Conservation (phyloP, 2,888 invertebrate species). For the Drosophila parthenogenetica region DNA sequence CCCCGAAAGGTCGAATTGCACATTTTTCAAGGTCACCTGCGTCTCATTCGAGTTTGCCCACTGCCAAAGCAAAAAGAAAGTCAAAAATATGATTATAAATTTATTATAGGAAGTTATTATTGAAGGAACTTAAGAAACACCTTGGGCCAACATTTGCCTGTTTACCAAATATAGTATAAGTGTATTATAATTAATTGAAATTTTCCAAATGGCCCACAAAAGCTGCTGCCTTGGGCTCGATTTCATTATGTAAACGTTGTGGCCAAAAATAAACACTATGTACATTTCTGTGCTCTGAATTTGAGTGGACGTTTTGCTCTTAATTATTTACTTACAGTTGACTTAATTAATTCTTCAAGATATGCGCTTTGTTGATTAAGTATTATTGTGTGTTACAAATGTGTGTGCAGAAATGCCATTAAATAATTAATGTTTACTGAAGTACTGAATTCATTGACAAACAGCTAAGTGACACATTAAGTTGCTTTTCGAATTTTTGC, state of each 20-base stretch:
- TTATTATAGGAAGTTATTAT: not conserved
- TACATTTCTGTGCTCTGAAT: conserved; percentile 1
- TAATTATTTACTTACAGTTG: conserved; percentile 5
- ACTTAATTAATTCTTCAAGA: not conserved
- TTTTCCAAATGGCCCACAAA: conserved; percentile 13
- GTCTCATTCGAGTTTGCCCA: conserved; percentile 83
- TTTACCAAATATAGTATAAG: not conserved
- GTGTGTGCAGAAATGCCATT: conserved; percentile 3
- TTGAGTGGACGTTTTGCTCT: not conserved
- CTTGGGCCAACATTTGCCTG: not conserved
- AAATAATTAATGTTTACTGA: not conserved
- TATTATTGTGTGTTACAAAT: not conserved
- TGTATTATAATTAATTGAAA: conserved; percentile 13
- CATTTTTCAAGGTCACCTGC: conserved; percentile 87
- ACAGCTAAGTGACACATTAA: no score
- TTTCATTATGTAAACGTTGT: not conserved
- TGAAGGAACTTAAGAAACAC: not conserved
- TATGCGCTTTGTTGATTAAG: conserved; percentile 3
- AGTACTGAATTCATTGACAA: no score
- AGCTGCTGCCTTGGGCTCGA: conserved; percentile 5
- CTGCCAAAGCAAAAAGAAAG: conserved; percentile 54
- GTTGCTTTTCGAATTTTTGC: no score
- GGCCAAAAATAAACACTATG: conserved; percentile 11
- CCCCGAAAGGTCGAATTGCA: conserved; percentile 92
- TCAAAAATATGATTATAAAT: not conserved